Conservation (phyloP, 2,113 vertebrate genomes). For the Cyanoramphus novaezelandiae region DNA sequence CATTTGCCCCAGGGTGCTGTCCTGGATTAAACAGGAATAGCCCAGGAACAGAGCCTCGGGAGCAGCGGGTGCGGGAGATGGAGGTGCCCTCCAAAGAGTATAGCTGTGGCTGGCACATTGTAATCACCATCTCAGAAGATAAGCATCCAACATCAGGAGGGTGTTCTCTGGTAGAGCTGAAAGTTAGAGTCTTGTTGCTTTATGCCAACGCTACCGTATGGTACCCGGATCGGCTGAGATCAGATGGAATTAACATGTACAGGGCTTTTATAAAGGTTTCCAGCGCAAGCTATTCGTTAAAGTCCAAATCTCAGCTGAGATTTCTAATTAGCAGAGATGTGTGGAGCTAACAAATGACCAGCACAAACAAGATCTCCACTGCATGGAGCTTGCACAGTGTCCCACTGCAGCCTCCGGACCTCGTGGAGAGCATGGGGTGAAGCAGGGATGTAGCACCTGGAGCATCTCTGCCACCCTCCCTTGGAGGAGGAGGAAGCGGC, state of each 20-base stretch:
- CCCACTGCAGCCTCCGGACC: not conserved
- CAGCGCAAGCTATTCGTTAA: conserved; percentile 72
- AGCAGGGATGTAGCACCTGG: accelerated
- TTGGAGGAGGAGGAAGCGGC: not conserved
- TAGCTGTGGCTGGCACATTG: accelerated
- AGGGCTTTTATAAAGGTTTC: conserved; percentile 63
- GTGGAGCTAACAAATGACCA: conserved; percentile 40
- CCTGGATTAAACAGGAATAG: not conserved
- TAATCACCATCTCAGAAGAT: not conserved
- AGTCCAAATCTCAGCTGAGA: conserved; percentile 75
- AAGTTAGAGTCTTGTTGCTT: conserved; percentile 59
- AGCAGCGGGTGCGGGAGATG: not conserved
- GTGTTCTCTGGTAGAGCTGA: conserved; percentile 32
- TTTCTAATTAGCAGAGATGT: conserved; percentile 70
- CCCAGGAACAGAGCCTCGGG: too few relatives aligned
- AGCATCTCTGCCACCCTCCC: not conserved
- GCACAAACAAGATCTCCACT: conserved; percentile 5
- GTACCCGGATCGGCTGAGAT: conserved; percentile 71
- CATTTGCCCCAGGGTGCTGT: accelerated
- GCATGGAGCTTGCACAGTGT: not conserved
- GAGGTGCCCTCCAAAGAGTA: not conserved
- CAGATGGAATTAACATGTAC: conserved; percentile 70
- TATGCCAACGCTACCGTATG: conserved; percentile 50
- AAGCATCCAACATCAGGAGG: conserved; percentile 26
- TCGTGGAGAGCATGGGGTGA: accelerated